Evolutionary conservation across 2,113 vertebrate genomes (phyloP).

Genomic region (Oenanthe melanoleuca): DNA sequence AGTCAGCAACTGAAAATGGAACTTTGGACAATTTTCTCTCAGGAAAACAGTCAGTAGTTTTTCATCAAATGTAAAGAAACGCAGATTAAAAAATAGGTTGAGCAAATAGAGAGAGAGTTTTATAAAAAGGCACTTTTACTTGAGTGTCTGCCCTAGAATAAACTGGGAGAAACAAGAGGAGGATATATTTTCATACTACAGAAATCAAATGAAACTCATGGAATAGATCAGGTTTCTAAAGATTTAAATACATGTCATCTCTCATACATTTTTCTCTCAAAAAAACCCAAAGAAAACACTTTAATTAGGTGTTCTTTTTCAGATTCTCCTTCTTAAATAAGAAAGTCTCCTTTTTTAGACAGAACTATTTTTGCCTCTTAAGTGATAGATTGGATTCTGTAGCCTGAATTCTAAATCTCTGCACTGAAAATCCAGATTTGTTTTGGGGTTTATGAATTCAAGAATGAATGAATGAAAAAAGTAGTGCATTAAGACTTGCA

Average conservation of each 20-base stretch:
- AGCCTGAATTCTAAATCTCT: not conserved
- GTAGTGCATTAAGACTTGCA: not conserved
- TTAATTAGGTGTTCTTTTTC: not conserved
- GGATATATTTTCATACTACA: not conserved
- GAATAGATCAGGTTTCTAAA: not conserved
- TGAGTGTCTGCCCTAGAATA: not conserved
- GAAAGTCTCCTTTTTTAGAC: not conserved
- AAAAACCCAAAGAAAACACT: not conserved
- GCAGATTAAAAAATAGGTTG: not conserved
- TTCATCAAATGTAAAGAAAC: not conserved
- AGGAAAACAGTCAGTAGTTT: not conserved
- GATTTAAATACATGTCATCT: not conserved
- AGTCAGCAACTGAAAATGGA: not conserved
- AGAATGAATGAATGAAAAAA: not conserved
- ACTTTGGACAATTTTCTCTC: not conserved
- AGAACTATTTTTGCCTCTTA: not conserved
- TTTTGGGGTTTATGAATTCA: not conserved
- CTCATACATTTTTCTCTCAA: not conserved
- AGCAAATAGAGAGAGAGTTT: not conserved
- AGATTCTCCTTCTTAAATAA: not conserved
- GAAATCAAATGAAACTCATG: not conserved
- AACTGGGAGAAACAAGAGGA: not conserved
- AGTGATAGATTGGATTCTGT: not conserved
- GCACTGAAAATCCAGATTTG: not conserved
- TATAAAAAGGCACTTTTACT: not conserved